Conservation (phyloP, 2,113 vertebrate genomes). For the Gallinago paraguaiae region DNA sequence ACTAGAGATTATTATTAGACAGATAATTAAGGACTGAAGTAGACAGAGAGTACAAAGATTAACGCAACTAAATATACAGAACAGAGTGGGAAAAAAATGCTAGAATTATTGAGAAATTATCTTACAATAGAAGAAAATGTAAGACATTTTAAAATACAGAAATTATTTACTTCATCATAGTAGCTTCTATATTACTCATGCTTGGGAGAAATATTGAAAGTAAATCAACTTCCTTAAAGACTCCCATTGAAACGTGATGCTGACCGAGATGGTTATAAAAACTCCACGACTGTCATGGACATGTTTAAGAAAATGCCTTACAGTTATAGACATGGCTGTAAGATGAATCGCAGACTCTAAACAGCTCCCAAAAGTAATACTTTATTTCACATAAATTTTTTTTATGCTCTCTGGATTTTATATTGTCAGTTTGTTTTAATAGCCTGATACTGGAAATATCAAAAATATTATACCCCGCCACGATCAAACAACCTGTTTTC, state of each 20-base stretch:
- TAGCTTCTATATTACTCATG: background rate
- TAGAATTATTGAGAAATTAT: background rate
- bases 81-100: background rate
- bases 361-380: background rate
- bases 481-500: background rate
- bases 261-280: background rate
- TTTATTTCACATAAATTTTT: background rate
- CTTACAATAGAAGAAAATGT: background rate
- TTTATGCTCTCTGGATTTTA: background rate
- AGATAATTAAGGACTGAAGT: background rate
- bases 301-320: background rate
- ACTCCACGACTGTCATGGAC: accelerated
- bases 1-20: background rate
- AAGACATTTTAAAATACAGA: background rate
- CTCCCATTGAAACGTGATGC: background rate
- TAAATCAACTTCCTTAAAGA: background rate
- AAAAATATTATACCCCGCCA: background rate
- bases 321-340: background rate
- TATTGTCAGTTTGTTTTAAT: background rate
- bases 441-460: background rate
- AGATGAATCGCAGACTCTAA: background rate
- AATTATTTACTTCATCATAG: background rate
- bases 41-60: background rate
- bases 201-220: background rate
- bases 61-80: background rate